Base-by-base conservation (phyloP, 2,888 invertebrate genomes). In the Clivina fossor region DNA sequence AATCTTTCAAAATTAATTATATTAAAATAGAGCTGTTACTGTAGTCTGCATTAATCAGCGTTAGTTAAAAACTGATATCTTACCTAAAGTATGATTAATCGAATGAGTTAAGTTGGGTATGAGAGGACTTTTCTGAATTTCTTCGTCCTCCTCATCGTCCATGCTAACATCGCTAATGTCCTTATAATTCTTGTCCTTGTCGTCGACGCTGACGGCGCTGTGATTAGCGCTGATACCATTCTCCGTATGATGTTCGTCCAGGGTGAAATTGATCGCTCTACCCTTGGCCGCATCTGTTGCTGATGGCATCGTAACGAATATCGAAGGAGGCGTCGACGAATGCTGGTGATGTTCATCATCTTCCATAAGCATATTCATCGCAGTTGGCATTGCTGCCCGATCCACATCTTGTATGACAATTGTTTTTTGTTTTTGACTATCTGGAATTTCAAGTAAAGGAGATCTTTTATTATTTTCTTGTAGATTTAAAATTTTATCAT, bases 141-240 rank as follows among this genome's bases (percentile, higher is more conserved):
- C 71, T 30, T 74, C 73, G 46, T 77, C 76, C 9, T 84, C 86
- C 46, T 86, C 81, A 58, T 80, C 80, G 62, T 86, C 85, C 77
- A 90, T 81, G 64, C 82, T 88, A 15, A 90, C 86, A 70, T 90
- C 87, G 68, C 89, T 89, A n/a, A 90, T 75, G 71, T 89, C 88
- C 28, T 77, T 71, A 32, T 77, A 56, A 37, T 61, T 58, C 9
- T 60, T 57, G n/a, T 60, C 60, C 1, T 18, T 53, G 13, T 33
- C 13, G 11, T n/a, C 33, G 3, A 7, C 13, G 2, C 8, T 46
- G 13, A 57, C 57, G 4, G 64, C 60, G 16, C 37, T 38, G n/a
- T n/a, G n/a, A 47, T 66, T 66, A 7, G 64, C 56, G 15, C 57
- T 56, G 40, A 72, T 58, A 9, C 66, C 63, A 54, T 73, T 72